These are phyloP conservation scores for Endotricha flammealis DNA, from an alignment of 2,888 invertebrate species.

Conservation along the genomic window DNA sequence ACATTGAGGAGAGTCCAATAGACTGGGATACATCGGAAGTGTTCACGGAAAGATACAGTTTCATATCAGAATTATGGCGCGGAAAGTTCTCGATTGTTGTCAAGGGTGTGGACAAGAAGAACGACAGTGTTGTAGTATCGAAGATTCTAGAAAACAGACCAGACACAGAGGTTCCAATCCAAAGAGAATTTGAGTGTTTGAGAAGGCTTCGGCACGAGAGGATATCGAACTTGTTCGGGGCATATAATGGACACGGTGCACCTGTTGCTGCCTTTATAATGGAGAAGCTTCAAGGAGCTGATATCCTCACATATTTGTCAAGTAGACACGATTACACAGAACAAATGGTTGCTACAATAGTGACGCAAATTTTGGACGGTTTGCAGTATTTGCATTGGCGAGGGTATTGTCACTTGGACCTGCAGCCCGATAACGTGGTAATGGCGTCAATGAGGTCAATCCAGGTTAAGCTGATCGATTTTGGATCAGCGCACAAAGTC, in stretches of 20 bases:
- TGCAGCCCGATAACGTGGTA: slow-evolving; percentile 97
- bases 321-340: slow-evolving; percentile 94
- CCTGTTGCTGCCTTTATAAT: slow-evolving; percentile 84
- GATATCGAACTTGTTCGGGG: slow-evolving; percentile 86
- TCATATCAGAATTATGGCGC: slow-evolving; percentile 90
- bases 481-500: slow-evolving; percentile 91
- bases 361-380: slow-evolving; percentile 92
- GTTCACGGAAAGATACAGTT: slow-evolving; percentile 87
- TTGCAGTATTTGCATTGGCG: slow-evolving; percentile 97
- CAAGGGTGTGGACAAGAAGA: slow-evolving; percentile 85
- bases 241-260: slow-evolving; percentile 83
- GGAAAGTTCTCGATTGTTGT: slow-evolving; percentile 92
- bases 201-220: slow-evolving; percentile 91
- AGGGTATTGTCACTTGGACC: slow-evolving; percentile 91
- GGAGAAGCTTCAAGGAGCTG: slow-evolving; percentile 94
- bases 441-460: slow-evolving; percentile 91
- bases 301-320: slow-evolving; percentile 92
- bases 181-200: slow-evolving; percentile 90
- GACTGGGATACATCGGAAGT: slow-evolving; percentile 84
- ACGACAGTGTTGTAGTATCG: slow-evolving; percentile 87
- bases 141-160: slow-evolving; percentile 87
- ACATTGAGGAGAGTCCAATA: slow-evolving; percentile 84
- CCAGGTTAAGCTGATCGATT: slow-evolving; percentile 94
- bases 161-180: slow-evolving; percentile 81
- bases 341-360: slow-evolving; percentile 91